Conservation (phyloP, 1,140 invertebrate species). For the Heliconius hewitsoni region DNA sequence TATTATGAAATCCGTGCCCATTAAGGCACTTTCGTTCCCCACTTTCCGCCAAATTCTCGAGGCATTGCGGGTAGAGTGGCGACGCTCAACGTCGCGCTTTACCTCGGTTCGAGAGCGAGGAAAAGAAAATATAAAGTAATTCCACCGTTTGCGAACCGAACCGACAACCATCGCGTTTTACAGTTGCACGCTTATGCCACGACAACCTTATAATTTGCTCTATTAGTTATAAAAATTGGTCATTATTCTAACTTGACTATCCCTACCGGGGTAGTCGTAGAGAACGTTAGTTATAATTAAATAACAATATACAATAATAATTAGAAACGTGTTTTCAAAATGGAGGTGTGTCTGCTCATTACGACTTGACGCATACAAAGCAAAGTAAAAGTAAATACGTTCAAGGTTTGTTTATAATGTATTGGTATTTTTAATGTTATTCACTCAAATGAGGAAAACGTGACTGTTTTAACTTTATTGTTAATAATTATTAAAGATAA, state of each 20-base stretch:
- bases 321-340: constrained; percentile 37
- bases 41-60: no score
- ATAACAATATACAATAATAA: neutral
- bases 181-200: no score
- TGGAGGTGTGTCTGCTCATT: constrained; percentile 54
- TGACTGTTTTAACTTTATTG: neutral
- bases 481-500: neutral
- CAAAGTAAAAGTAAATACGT: constrained; percentile 39
- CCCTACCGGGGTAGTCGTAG: no score
- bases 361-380: constrained; percentile 44
- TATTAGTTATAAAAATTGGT: neutral
- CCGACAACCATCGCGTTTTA: no score
- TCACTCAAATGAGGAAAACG: neutral
- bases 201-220: neutral
- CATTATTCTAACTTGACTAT: neutral
- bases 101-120: no score
- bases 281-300: neutral
- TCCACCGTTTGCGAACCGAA: no score
- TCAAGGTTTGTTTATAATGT: constrained; percentile 35
- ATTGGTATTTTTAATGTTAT: constrained; percentile 20
- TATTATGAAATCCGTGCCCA: no score
- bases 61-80: no score
- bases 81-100: no score
- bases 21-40: no score
- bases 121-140: no score